Conservation (phyloP, 2,797 vertebrate species). For the Pachyuromys duprasi region DNA sequence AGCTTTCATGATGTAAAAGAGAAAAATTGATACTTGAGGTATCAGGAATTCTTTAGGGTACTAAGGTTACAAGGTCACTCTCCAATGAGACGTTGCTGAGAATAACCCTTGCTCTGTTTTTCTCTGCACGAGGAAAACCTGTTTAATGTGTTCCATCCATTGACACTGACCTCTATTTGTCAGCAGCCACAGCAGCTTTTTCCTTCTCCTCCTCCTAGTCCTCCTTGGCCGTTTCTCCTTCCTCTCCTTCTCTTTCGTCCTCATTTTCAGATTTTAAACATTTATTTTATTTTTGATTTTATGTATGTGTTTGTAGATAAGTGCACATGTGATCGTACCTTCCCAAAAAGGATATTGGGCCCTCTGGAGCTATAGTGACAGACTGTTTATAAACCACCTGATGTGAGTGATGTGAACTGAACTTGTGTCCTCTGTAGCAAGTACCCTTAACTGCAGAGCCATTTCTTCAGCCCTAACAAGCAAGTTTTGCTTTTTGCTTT, state of each 20-base stretch:
- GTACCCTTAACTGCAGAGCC: neutral
- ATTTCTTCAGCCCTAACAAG: neutral
- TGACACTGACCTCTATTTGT: neutral
- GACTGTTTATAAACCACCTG: neutral
- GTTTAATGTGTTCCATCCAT: neutral
- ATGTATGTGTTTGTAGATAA: neutral
- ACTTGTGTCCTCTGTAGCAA: neutral
- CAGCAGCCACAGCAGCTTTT: neutral
- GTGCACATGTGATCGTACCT: neutral
- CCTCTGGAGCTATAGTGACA: neutral
- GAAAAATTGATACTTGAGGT: neutral
- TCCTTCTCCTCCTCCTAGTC: neutral
- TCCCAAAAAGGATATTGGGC: neutral
- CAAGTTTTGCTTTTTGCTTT: neutral
- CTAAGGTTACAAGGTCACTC: neutral
- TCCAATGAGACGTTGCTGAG: neutral
- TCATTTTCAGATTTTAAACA: neutral
- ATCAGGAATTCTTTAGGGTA: neutral
- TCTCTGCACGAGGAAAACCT: neutral
- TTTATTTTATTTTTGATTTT: neutral
- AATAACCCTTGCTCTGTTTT: neutral
- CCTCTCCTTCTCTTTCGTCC: neutral
- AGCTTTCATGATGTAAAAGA: neutral
- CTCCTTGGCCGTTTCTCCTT: neutral
- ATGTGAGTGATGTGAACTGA: neutral